Conservation (phyloP, 1,140 invertebrate species). For the Solenopsis fugax region DNA sequence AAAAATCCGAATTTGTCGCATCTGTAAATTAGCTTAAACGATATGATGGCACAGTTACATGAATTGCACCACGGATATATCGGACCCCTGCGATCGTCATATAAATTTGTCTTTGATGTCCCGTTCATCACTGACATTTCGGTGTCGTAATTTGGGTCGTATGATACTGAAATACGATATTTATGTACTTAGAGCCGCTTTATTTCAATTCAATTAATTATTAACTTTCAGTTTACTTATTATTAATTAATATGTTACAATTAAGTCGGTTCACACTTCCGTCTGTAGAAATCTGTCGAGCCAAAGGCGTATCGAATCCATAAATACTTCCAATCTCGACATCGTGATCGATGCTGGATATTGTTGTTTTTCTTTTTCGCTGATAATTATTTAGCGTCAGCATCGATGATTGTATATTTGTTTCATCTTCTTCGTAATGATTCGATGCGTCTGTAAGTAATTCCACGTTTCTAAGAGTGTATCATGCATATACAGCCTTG, state of each 20-base stretch:
- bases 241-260: background rate
- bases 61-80: slow-evolving; percentile 43
- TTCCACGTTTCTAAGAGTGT: background rate
- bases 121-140: slow-evolving; percentile 1
- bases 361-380: slow-evolving; percentile 66
- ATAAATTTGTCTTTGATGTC: slow-evolving; percentile 23
- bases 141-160: slow-evolving; percentile 8
- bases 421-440: background rate
- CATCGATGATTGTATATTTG: background rate
- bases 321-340: slow-evolving; percentile 81
- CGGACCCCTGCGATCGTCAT: background rate
- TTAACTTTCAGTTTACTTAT: background rate
- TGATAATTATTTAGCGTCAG: background rate
- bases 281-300: slow-evolving; percentile 50
- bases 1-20: background rate
- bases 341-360: slow-evolving; percentile 78
- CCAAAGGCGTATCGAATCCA: slow-evolving; percentile 75
- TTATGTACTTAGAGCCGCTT: background rate
- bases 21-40: background rate
- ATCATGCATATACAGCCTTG: background rate
- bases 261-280: background rate
- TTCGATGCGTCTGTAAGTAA: slow-evolving; percentile 24
- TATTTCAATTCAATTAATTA: background rate
- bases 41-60: slow-evolving; percentile 32
- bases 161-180: slow-evolving; percentile 20